Evolutionary conservation across 2,888 invertebrate genomes (phyloP), one percentile per base, ranked within the genome.

Genomic region (Cynaeus angustus): DNA sequence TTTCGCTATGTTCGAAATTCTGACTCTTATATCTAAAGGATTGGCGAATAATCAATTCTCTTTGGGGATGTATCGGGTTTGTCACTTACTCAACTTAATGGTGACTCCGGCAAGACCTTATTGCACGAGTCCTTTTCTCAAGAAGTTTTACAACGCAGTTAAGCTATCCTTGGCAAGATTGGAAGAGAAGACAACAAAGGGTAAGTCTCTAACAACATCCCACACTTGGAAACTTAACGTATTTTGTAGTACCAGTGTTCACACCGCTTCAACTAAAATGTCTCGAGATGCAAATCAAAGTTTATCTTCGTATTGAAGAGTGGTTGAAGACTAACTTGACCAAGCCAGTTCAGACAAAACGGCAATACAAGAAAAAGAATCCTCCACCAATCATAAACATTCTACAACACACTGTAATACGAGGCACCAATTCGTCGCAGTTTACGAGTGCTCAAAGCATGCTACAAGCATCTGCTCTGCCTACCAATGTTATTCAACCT

Each of bases 131-230:
- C 48, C 48, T 9, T 50, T 50, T 9, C 4, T 21, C 4, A 26
- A 28, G 10, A 50, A 26, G 9, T 10, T 50, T 4, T 50, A 16
- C 48, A 28, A n/a, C 12, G n/a, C 26, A 6, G 10, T 28, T 10
- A 50, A 50, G 7, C 1, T 28, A 10, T 9, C 26, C n/a, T 6
- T 26, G 1, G 26, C 26, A 10, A 50, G 9, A n/a, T 16, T 50
- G 28, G 48, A 26, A 28, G 21, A 16, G 12, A 50, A 26, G 21
- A 21, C 26, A 3, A 9, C 14, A 10, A 10, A 50, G 9, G 48
- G 48, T 50, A 50, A 50, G 48, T 50, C 26, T 8, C n/a, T n/a
- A n/a, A n/a, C 16, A 16, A 16, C 26, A 43, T 1, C 7, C 12
- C 10, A 33, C 33, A 33, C 33, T 33, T 6, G 2, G 7, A 33